Evolutionary conservation across 2,797 vertebrate genomes (phyloP).

Genomic region (Sciaenops ocellatus): DNA sequence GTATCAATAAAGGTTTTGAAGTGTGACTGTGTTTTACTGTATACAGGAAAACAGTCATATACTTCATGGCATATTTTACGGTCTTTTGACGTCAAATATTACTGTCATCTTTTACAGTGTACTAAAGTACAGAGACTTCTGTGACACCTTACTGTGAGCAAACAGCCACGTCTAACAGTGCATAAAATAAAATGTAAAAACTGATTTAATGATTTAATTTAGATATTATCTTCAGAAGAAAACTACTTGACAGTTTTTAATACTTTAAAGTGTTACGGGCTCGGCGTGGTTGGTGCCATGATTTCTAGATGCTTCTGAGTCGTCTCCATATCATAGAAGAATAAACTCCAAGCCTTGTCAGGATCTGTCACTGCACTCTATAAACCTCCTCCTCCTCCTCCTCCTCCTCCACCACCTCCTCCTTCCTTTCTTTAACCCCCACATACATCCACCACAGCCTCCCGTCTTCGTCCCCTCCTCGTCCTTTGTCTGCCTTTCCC

Average conservation of each 20-base stretch:
- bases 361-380: constrained; percentile 51
- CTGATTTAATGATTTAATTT: neutral
- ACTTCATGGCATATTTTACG: too few relatives aligned
- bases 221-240: neutral
- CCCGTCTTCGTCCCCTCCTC: constrained; percentile 52
- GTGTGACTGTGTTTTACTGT: too few relatives aligned
- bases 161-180: too few relatives aligned
- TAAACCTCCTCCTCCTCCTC: constrained; percentile 42
- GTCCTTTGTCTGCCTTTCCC: constrained; percentile 78
- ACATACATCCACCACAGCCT: constrained; percentile 37
- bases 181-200: neutral
- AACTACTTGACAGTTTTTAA: neutral
- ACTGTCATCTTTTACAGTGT: too few relatives aligned
- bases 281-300: neutral
- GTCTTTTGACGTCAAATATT: too few relatives aligned
- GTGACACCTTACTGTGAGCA: neutral
- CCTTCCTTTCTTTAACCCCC: constrained; percentile 59
- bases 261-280: neutral
- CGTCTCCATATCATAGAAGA: neutral
- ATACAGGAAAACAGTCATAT: too few relatives aligned
- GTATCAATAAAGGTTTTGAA: too few relatives aligned
- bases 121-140: neutral
- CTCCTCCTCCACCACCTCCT: neutral
- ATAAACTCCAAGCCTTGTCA: constrained; percentile 15
- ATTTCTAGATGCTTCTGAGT: neutral